These are phyloP conservation scores for Serripes groenlandicus DNA, from an alignment of 2,888 invertebrate species.

Conservation along the genomic window DNA sequence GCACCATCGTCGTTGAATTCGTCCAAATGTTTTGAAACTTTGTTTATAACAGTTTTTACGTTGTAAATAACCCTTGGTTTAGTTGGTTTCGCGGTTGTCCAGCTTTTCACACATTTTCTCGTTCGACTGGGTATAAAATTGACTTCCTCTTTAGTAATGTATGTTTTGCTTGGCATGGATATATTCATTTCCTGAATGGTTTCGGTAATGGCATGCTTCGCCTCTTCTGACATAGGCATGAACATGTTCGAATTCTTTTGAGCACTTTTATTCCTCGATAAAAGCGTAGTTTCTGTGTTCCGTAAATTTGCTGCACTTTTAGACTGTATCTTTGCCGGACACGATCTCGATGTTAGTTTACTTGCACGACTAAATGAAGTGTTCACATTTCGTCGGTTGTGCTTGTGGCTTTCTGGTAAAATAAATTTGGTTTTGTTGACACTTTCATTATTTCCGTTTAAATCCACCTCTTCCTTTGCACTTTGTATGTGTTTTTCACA, in stretches of 20 bases:
- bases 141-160: constrained; percentile 12
- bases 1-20: constrained; percentile 42
- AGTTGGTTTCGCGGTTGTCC: constrained; percentile 30
- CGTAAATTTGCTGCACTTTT: constrained; percentile 20
- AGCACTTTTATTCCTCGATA: constrained; percentile 64
- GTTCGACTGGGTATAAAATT: constrained; percentile 49
- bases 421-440: background rate
- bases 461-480: background rate
- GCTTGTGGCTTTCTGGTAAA: background rate
- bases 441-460: background rate
- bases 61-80: constrained; percentile 32
- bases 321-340: constrained; percentile 70
- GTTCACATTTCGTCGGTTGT: constrained; percentile 48
- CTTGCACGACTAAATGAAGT: constrained; percentile 68
- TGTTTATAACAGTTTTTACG: constrained; percentile 36
- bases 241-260: constrained; percentile 67
- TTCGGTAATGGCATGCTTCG: constrained; percentile 78
- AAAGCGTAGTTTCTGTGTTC: constrained; percentile 27
- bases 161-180: constrained; percentile 14
- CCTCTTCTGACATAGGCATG: constrained; percentile 79
- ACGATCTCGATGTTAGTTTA: constrained; percentile 70
- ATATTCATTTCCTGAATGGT: constrained; percentile 75
- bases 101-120: constrained; percentile 42
- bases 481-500: constrained; percentile 4
- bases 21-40: constrained; percentile 32